Evolutionary conservation across 2,888 invertebrate genomes (phyloP).

Genomic region (Sesamia inferens): DNA sequence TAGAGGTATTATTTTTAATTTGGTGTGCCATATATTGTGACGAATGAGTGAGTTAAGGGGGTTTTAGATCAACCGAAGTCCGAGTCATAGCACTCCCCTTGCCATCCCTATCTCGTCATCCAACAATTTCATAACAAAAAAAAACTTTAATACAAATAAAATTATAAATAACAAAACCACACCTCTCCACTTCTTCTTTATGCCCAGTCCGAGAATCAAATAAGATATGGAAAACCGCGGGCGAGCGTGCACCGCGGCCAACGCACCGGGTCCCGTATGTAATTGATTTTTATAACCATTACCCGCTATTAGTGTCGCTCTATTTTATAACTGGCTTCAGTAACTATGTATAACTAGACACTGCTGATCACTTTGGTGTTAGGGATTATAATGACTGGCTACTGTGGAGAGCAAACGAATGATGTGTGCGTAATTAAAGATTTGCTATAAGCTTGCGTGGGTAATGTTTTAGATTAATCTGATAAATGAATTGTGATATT

Average conservation of each 20-base stretch:
- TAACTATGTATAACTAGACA: neutral
- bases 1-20: no score
- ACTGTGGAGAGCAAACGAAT: slow-evolving; percentile 1
- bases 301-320: slow-evolving; percentile 46
- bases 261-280: slow-evolving; percentile 68
- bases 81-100: no score
- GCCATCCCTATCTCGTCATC: no score
- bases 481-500: neutral
- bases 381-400: slow-evolving; percentile 5
- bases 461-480: slow-evolving; percentile 6
- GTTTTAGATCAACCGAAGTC: no score
- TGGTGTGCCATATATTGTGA: no score
- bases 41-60: no score
- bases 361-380: slow-evolving; percentile 21
- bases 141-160: slow-evolving; percentile 16
- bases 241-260: slow-evolving; percentile 68
- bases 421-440: slow-evolving; percentile 18
- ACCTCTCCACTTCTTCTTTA: slow-evolving; percentile 67
- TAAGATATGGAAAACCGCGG: slow-evolving; percentile 84
- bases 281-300: slow-evolving; percentile 67
- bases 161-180: slow-evolving; percentile 18
- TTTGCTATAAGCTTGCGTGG: neutral
- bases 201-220: slow-evolving; percentile 78
- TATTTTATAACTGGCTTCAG: slow-evolving; percentile 35
- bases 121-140: neutral